Conservation (phyloP, 2,113 vertebrate genomes). For the Oreochromis tanganicae region DNA sequence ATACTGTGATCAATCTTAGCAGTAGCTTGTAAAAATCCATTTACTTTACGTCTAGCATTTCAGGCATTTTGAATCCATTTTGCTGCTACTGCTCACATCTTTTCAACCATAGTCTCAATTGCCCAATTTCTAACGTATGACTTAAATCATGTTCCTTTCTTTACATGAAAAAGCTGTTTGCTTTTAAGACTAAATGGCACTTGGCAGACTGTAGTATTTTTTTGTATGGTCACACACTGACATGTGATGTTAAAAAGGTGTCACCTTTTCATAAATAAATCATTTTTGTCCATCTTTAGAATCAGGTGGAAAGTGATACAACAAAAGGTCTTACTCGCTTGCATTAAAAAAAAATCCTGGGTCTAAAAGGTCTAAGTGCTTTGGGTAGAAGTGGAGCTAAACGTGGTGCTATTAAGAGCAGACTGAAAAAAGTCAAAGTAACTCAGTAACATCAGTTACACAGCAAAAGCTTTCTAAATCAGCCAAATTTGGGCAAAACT, state of each 20-base stretch:
- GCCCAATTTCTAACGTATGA: background rate
- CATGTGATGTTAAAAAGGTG: background rate
- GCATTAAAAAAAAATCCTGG: background rate
- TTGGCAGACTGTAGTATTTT: background rate
- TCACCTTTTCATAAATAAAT: background rate
- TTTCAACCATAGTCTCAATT: background rate
- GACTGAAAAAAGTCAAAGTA: background rate
- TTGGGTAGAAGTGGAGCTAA: background rate
- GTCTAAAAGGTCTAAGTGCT: background rate
- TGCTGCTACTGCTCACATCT: background rate
- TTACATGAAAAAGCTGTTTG: background rate
- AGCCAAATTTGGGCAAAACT: background rate
- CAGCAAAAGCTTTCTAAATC: background rate
- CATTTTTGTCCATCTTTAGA: background rate
- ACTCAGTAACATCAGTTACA: background rate
- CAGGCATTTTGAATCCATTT: background rate
- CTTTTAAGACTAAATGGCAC: background rate
- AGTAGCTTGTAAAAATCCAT: background rate
- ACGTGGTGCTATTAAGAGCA: background rate
- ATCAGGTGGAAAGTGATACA: background rate
- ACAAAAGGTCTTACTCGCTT: background rate
- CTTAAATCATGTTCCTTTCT: background rate
- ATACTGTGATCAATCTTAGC: background rate
- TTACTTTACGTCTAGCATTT: background rate
- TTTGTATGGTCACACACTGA: background rate